phyloP scores from a whole-genome alignment of 2,888 invertebrate genomes.

The Drosophila cognata region DNA sequence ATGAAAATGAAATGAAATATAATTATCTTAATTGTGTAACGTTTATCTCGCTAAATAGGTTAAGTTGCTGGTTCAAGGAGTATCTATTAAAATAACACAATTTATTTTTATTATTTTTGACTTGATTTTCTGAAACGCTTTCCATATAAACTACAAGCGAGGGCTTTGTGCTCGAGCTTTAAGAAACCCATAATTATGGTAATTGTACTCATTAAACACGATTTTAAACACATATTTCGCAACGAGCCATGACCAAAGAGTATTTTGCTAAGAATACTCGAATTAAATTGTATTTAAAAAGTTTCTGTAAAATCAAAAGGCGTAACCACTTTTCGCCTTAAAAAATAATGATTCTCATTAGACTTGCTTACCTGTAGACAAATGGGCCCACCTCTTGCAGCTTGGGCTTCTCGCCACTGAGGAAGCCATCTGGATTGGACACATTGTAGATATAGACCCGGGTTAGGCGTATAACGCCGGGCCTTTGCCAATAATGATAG shows the following conservation, averaged over 20 bases:
- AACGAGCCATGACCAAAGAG: conserved; percentile 67
- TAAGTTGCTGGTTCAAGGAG: conserved; percentile 9
- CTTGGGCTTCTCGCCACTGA: conserved; percentile 92
- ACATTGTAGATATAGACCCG: conserved; percentile 96
- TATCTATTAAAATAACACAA: conserved; percentile 4
- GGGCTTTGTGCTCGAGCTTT: conserved; percentile 10
- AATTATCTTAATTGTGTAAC: conserved; percentile 1
- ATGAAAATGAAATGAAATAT: too few species aligned
- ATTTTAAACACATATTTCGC: conserved; percentile 50
- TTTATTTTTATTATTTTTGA: background rate
- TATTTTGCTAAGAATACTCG: conserved; percentile 50
- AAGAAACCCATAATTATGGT: conserved; percentile 60
- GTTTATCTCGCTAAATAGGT: background rate
- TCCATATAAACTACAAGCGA: conserved; percentile 25
- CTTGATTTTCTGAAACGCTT: conserved; percentile 24
- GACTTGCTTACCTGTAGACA: conserved; percentile 90
- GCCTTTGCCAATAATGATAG: conserved; percentile 95
- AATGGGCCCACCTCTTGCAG: conserved; percentile 94
- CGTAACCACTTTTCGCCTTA: conserved; percentile 55
- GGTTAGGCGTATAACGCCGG: conserved; percentile 92
- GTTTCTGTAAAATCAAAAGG: conserved; percentile 51
- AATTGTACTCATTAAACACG: conserved; percentile 65
- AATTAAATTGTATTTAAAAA: conserved; percentile 23
- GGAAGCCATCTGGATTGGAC: conserved; percentile 92
- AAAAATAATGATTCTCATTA: background rate